Percentiles rank a stretch among this genome's conserved stretches.
Conservation (phyloP, 1,140 invertebrate genomes). For the Rhagoletis zephyria region DNA sequence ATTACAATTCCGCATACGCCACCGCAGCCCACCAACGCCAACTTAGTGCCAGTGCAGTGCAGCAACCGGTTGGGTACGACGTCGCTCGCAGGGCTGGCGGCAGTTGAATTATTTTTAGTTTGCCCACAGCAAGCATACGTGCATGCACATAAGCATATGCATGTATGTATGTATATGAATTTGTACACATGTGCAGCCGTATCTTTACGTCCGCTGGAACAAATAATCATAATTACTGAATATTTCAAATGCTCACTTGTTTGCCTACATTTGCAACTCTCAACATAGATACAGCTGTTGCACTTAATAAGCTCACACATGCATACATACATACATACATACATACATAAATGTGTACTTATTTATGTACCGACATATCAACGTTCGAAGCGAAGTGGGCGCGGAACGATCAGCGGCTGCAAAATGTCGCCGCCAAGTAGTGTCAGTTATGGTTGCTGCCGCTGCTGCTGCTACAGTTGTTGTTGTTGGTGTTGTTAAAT, state of each 20-base stretch:
- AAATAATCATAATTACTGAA: slow-evolving; percentile 50
- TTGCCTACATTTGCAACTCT: background rate
- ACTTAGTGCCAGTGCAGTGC: background rate
- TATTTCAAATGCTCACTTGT: slow-evolving; percentile 43
- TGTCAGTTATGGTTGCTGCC: background rate
- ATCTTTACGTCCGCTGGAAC: slow-evolving; percentile 28
- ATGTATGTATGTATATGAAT: background rate
- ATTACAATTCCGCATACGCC: slow-evolving; percentile 56
- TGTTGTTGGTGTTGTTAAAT: slow-evolving; percentile 25
- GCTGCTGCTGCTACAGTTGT: background rate
- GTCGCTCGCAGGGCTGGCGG: background rate
- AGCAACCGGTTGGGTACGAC: background rate
- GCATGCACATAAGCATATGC: background rate
- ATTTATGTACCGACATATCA: background rate
- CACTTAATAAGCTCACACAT: background rate
- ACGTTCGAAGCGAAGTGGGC: background rate
- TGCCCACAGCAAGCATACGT: background rate
- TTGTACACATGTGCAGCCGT: background rate
- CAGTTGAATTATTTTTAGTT: slow-evolving; percentile 44
- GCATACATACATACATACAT: background rate
- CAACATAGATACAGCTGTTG: background rate
- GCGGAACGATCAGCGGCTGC: background rate
- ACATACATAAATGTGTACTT: background rate
- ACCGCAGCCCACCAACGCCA: slow-evolving; percentile 21
- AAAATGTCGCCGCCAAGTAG: background rate